Conservation (phyloP, 2,113 vertebrate genomes). For the Nicator chloris region DNA sequence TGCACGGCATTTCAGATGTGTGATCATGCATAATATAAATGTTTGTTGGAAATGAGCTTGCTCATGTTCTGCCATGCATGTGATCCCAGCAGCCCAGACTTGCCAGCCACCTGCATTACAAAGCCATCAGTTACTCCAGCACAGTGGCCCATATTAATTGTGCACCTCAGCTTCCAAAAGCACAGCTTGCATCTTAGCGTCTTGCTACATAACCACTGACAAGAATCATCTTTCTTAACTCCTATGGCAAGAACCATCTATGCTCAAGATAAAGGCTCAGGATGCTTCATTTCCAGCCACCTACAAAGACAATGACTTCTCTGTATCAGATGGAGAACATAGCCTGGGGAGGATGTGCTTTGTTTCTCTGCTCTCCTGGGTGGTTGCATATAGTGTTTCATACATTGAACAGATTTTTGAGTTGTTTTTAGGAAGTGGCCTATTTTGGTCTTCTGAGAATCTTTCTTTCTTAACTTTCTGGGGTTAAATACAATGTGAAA, state of each 20-base stretch:
- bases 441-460: neutral
- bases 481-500: neutral
- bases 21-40: neutral
- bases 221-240: neutral
- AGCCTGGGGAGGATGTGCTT: rapidly evolving
- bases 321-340: neutral
- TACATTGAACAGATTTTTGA: neutral
- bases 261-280: neutral
- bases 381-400: neutral
- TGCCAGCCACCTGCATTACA: neutral
- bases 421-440: neutral
- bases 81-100: neutral
- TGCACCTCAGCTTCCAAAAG: neutral
- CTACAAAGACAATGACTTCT: neutral
- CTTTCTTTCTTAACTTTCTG: neutral
- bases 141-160: neutral
- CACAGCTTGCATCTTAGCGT: neutral
- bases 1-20: neutral
- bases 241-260: neutral
- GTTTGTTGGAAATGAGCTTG: neutral
- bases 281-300: neutral
- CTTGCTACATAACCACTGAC: neutral
- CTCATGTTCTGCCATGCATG: neutral
- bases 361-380: neutral
- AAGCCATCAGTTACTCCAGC: neutral